Conservation (phyloP, 2,797 vertebrate genomes). For the Acomys russatus region DNA sequence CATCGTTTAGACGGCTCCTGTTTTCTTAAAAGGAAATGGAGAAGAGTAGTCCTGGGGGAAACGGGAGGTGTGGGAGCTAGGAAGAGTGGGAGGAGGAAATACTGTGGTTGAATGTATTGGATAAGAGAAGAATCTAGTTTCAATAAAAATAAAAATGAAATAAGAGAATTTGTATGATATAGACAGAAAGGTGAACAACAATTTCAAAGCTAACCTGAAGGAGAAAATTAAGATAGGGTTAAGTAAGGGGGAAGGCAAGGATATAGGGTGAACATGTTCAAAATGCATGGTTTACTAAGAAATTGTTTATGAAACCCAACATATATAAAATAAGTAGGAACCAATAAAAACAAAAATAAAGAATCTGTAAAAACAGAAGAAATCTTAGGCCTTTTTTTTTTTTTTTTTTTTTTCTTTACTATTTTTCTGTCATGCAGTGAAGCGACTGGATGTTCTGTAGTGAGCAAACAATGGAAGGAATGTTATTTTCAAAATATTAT, state of each 20-base stretch:
- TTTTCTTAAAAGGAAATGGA: not conserved
- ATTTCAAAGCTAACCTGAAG: not conserved
- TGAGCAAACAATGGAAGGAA: not conserved
- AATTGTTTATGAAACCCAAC: too few species aligned
- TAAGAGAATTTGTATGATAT: not conserved
- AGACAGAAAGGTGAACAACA: not conserved
- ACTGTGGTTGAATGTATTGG: not conserved
- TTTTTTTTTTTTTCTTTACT: not conserved
- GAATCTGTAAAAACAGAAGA: not conserved
- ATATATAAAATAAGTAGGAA: too few species aligned
- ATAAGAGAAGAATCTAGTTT: not conserved
- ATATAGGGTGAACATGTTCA: too few species aligned
- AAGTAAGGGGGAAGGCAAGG: too few species aligned
- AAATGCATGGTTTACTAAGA: too few species aligned
- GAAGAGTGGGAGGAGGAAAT: not conserved
- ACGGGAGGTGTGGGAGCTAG: not conserved
- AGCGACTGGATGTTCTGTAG: not conserved
- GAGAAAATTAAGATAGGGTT: too few species aligned
- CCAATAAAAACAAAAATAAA: too few species aligned
- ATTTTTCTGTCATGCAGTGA: not conserved
- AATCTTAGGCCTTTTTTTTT: not conserved
- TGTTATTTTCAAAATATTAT: not conserved
- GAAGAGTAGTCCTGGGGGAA: not conserved
- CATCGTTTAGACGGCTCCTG: not conserved
- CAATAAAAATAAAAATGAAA: not conserved